phyloP scores from a whole-genome alignment of 2,797 vertebrate genomes.

The Discoglossus pictus region DNA sequence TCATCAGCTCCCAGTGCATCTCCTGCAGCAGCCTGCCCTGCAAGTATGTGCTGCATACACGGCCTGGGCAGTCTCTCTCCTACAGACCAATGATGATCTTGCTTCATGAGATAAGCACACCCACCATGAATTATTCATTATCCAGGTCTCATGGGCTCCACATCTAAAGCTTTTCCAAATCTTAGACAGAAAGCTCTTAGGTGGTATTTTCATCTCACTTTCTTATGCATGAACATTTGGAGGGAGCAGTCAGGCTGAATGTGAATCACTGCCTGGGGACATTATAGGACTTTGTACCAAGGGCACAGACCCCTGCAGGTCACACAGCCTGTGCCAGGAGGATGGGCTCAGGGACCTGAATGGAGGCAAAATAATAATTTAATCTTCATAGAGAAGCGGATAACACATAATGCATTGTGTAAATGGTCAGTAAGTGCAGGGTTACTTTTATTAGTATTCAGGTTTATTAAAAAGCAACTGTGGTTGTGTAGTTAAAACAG shows the following conservation, averaged over 20 bases:
- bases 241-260: constrained; percentile 24
- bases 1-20: constrained; percentile 4
- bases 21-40: constrained; percentile 49
- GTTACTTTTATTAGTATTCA: too few species aligned
- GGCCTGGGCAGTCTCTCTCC: constrained; percentile 16
- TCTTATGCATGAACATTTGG: constrained; percentile 27
- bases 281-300: not conserved
- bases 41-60: constrained; percentile 33
- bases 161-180: constrained; percentile 21
- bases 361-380: too few species aligned
- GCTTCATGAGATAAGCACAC: constrained; percentile 17
- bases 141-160: constrained; percentile 36
- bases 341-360: too few species aligned
- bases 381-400: too few species aligned
- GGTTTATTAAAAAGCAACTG: too few species aligned
- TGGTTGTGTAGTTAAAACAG: too few species aligned
- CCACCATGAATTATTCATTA: constrained; percentile 46
- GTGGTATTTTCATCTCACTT: constrained; percentile 14
- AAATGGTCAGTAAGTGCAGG: too few species aligned
- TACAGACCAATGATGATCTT: constrained; percentile 31
- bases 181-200: constrained; percentile 33
- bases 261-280: constrained; percentile 6
- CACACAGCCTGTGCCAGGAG: not conserved
- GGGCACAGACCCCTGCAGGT: constrained; percentile 16
- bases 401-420: too few species aligned